Evolutionary conservation across 2,113 vertebrate genomes (phyloP).

Genomic region (Sturnira hondurensis): DNA sequence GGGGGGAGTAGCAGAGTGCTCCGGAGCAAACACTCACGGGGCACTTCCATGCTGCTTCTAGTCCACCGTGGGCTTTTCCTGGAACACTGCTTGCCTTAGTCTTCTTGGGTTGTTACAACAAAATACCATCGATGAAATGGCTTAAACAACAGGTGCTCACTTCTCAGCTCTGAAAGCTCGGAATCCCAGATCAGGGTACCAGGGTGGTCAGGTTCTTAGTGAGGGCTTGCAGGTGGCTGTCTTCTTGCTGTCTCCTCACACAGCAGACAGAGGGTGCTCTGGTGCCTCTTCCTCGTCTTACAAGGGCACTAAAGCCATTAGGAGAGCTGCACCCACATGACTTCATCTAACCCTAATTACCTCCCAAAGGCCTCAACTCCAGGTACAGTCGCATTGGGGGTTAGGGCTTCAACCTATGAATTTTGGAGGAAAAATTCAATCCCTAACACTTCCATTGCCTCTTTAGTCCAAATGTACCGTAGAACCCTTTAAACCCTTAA

Average conservation of each 20-base stretch:
- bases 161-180: neutral
- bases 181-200: neutral
- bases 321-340: rapidly evolving
- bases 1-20: rapidly evolving
- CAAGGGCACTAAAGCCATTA: neutral
- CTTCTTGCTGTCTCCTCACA: too few relatives aligned
- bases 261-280: neutral
- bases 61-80: neutral
- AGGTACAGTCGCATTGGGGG: rapidly evolving
- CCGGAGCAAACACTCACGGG: neutral
- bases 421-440: neutral
- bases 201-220: neutral
- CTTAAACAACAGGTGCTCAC: neutral
- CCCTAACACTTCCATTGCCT: neutral
- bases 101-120: neutral
- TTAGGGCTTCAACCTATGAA: neutral
- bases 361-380: neutral
- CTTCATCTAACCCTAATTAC: neutral
- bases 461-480: neutral
- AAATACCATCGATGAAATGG: neutral
- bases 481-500: neutral
- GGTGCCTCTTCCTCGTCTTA: neutral
- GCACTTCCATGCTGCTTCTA: neutral
- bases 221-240: neutral
- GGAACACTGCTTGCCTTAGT: neutral